A percentile compares a stretch with the other conserved stretches of the same genome.
Conservation (phyloP, 2,888 invertebrate species). For the Aleiodes leptofemur region DNA sequence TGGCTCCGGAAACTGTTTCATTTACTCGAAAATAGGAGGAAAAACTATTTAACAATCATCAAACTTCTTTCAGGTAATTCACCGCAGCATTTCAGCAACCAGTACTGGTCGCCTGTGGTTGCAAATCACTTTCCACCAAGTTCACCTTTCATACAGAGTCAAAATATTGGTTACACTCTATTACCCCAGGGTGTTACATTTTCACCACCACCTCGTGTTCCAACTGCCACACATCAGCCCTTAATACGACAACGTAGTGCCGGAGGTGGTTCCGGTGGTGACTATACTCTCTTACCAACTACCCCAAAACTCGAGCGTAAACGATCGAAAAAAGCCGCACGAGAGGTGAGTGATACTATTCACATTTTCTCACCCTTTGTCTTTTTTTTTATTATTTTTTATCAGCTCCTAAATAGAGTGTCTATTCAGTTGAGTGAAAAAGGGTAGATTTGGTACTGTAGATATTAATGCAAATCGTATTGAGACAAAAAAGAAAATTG, state of each 20-base stretch:
- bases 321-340: slow-evolving; percentile 68
- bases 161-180: slow-evolving; percentile 68
- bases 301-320: slow-evolving; percentile 70
- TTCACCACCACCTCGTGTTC: slow-evolving; percentile 67
- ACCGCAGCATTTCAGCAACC: slow-evolving; percentile 77
- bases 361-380: slow-evolving; percentile 38
- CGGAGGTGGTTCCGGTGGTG: slow-evolving; percentile 65
- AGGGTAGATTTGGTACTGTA: neutral
- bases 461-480: neutral
- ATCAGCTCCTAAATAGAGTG: neutral
- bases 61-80: slow-evolving; percentile 73
- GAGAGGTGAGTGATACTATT: slow-evolving; percentile 63
- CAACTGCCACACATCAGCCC: slow-evolving; percentile 64
- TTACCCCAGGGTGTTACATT: slow-evolving; percentile 69
- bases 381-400: slow-evolving; percentile 21
- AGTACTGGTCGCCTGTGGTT: slow-evolving; percentile 83
- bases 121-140: slow-evolving; percentile 84
- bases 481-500: neutral
- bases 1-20: too few relatives aligned
- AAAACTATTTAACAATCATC: slow-evolving; percentile 4
- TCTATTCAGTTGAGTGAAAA: neutral
- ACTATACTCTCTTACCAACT: slow-evolving; percentile 71
- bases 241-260: slow-evolving; percentile 68
- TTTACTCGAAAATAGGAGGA: neutral
- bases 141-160: slow-evolving; percentile 79